Percentiles rank a stretch among this genome's conserved stretches.
These are phyloP conservation scores for Synergus gifuensis DNA, from an alignment of 2,888 invertebrate genomes.

Conservation along the genomic window DNA sequence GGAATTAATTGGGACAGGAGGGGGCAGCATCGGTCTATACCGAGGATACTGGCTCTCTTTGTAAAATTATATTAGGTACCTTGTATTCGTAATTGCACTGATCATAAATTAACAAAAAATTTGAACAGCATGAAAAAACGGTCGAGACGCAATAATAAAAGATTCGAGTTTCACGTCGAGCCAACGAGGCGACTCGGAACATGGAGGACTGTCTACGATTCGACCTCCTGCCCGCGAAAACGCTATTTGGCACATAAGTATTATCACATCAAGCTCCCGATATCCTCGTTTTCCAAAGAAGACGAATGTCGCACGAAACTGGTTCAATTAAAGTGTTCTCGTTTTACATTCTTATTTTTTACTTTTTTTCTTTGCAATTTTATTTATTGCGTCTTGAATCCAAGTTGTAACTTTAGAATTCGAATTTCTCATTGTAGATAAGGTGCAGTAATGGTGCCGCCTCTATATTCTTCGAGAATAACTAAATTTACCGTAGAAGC, in stretches of 20 bases:
- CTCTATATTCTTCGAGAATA: too few relatives aligned
- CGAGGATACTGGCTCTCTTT: conserved; percentile 77
- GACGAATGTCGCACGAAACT: conserved; percentile 40
- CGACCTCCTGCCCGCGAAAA: conserved; percentile 66
- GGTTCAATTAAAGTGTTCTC: too few relatives aligned
- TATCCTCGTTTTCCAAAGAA: conserved; percentile 55
- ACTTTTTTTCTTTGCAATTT: too few relatives aligned
- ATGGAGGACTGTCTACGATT: conserved; percentile 58
- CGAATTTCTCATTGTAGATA: too few relatives aligned
- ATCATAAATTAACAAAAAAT: conserved; percentile 71
- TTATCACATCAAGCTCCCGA: conserved; percentile 74
- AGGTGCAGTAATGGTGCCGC: too few relatives aligned
- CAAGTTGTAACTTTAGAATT: too few relatives aligned
- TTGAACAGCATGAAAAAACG: conserved; percentile 32
- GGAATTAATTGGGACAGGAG: conserved; percentile 27
- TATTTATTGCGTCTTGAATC: too few relatives aligned
- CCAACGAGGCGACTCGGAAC: conserved; percentile 68
- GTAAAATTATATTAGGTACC: conserved; percentile 77
- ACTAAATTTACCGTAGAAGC: too few relatives aligned
- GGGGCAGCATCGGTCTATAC: conserved; percentile 59
- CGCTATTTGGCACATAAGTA: conserved; percentile 77
- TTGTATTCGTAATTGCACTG: conserved; percentile 77
- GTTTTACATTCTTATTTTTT: too few relatives aligned
- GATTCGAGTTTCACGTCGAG: conserved; percentile 60
- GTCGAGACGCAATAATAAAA: conserved; percentile 36